Conservation (phyloP, 2,888 invertebrate genomes). For the Drosophila formosana region DNA sequence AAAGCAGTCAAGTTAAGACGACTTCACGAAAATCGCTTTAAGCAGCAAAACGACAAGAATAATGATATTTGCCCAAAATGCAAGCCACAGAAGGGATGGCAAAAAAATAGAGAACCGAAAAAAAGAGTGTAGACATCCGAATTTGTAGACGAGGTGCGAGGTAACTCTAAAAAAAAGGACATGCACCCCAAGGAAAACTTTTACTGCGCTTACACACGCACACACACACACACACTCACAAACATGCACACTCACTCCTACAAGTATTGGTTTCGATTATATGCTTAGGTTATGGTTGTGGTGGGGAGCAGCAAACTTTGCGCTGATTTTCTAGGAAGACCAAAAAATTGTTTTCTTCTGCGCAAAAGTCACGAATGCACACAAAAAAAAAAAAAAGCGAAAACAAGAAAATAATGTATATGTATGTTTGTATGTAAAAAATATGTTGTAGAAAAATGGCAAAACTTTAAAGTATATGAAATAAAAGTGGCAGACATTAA, state of each 20-base stretch:
- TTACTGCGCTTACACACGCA: constrained; percentile 56
- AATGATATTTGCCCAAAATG: constrained; percentile 75
- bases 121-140: constrained; percentile 42
- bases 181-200: constrained; percentile 71
- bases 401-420: neutral
- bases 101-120: constrained; percentile 22
- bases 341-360: constrained; percentile 28
- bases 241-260: constrained; percentile 15
- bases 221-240: constrained; percentile 27
- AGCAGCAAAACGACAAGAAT: constrained; percentile 79
- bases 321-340: constrained; percentile 66
- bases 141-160: constrained; percentile 5
- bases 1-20: constrained; percentile 72
- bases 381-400: constrained; percentile 2
- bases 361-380: constrained; percentile 47
- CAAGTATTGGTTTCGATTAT: constrained; percentile 68
- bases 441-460: constrained; percentile 60
- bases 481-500: constrained; percentile 69
- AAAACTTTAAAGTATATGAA: constrained; percentile 72
- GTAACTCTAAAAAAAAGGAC: constrained; percentile 45
- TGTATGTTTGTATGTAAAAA: constrained; percentile 9
- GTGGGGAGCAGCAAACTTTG: constrained; percentile 62
- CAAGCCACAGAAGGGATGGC: constrained; percentile 55
- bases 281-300: constrained; percentile 46
- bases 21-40: constrained; percentile 80